These are phyloP conservation scores for Crambe crambe DNA, from an alignment of 37 sponge, comb jelly and placozoan genomes.

Conservation along the genomic window DNA sequence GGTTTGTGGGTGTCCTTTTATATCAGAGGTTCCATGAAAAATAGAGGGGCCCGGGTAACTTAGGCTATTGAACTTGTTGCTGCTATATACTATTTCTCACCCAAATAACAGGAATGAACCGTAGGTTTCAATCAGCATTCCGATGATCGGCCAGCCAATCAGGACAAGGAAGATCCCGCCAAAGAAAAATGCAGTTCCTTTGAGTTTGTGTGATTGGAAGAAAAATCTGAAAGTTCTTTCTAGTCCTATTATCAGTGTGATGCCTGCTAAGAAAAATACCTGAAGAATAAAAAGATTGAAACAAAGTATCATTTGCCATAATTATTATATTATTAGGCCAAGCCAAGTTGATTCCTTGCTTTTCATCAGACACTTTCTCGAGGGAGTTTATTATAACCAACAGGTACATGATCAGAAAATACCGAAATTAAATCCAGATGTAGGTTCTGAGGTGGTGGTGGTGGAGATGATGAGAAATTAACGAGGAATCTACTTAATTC, in stretches of 20 bases:
- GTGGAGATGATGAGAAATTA: no score
- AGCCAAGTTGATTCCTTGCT: no score
- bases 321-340: background rate
- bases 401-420: background rate
- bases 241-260: constrained; percentile 89
- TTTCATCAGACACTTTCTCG: no score
- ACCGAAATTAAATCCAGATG: background rate
- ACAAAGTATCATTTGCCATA: background rate
- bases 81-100: constrained; percentile 32
- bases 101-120: constrained; percentile 92
- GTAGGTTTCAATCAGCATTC: constrained; percentile 92
- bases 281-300: constrained; percentile 14
- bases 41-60: background rate
- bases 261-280: constrained; percentile 93
- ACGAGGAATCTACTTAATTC: no score
- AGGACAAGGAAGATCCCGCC: constrained; percentile 90
- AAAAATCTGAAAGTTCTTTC: constrained; percentile 92
- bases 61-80: background rate
- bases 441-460: no score
- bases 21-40: background rate
- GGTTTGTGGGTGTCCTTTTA: no score
- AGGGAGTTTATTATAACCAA: no score
- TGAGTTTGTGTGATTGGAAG: constrained; percentile 88
- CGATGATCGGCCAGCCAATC: constrained; percentile 93
- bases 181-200: constrained; percentile 89